Evolutionary conservation across 1,140 invertebrate species (phyloP).

Genomic region (Adoxophyes honmai): DNA sequence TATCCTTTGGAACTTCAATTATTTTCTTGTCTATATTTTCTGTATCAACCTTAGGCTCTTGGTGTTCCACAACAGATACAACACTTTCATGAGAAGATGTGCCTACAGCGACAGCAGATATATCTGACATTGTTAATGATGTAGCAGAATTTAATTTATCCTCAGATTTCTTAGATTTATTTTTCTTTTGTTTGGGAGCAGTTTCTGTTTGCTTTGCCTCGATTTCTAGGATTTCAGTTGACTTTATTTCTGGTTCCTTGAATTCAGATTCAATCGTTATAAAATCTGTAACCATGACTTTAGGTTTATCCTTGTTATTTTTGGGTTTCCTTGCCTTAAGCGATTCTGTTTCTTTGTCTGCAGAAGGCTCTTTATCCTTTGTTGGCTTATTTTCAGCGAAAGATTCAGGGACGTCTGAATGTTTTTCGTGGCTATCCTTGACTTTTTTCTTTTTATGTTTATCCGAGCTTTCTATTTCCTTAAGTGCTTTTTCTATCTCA

Average conservation of each 20-base stretch:
- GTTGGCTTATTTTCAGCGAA: background rate
- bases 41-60: background rate
- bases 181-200: no score
- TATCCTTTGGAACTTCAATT: background rate
- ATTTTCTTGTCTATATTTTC: background rate
- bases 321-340: background rate
- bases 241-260: background rate
- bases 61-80: background rate
- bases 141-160: no score
- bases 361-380: no score
- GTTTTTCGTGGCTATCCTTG: constrained; percentile 34
- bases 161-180: no score
- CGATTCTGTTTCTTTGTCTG: background rate
- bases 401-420: background rate
- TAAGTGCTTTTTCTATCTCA: constrained; percentile 80
- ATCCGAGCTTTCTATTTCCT: constrained; percentile 77
- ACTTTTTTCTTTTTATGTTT: constrained; percentile 51
- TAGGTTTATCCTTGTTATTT: background rate
- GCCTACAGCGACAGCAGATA: no score
- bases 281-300: constrained; percentile 8
- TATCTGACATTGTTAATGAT: no score
- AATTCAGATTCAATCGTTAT: constrained; percentile 1
- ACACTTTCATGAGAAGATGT: background rate
- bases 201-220: no score
- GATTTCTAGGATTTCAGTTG: background rate